Percentiles rank a stretch among this genome's conserved stretches.
These are phyloP conservation scores for Valencia hispanica DNA, from an alignment of 2,797 vertebrate species.

Conservation along the genomic window DNA sequence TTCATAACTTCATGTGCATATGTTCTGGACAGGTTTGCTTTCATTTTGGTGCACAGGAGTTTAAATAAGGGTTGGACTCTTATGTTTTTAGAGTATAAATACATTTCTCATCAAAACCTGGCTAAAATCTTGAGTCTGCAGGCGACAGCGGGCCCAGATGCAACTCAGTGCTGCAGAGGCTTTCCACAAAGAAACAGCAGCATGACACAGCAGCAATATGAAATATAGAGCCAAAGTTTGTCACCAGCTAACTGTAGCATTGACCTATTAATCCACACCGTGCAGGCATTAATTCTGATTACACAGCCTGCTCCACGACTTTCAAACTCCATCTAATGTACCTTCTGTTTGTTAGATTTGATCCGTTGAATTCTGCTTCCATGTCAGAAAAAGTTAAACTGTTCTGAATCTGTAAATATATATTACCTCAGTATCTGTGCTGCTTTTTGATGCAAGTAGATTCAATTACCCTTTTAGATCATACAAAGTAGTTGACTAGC, in stretches of 20 bases:
- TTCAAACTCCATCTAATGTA: slow-evolving; percentile 18
- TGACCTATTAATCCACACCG: slow-evolving; percentile 50
- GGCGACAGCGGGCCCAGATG: slow-evolving; percentile 40
- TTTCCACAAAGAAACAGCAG: slow-evolving; percentile 50
- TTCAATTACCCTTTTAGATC: slow-evolving; percentile 46
- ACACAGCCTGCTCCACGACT: slow-evolving; percentile 25
- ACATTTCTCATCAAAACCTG: slow-evolving; percentile 23
- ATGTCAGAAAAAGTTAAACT: slow-evolving; percentile 31
- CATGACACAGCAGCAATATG: slow-evolving; percentile 67
- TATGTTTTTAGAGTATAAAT: slow-evolving; percentile 33
- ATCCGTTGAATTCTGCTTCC: slow-evolving; percentile 31
- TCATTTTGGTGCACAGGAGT: neutral
- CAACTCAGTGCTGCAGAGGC: slow-evolving; percentile 51
- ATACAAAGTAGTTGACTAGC: slow-evolving; percentile 39
- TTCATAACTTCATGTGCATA: neutral
- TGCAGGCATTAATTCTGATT: slow-evolving; percentile 31
- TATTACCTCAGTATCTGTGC: slow-evolving; percentile 7
- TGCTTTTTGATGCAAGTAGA: slow-evolving; percentile 26
- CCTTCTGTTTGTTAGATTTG: slow-evolving; percentile 13
- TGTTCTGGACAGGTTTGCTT: neutral
- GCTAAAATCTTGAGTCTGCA: slow-evolving; percentile 24
- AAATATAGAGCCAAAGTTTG: slow-evolving; percentile 59
- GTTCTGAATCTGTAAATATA: slow-evolving; percentile 27
- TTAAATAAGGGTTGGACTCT: neutral
- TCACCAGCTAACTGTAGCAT: slow-evolving; percentile 54